Evolutionary conservation across 2,888 invertebrate species (phyloP), one percentile per base, ranked within the genome.

Genomic region (Cheilosia scutellata): DNA sequence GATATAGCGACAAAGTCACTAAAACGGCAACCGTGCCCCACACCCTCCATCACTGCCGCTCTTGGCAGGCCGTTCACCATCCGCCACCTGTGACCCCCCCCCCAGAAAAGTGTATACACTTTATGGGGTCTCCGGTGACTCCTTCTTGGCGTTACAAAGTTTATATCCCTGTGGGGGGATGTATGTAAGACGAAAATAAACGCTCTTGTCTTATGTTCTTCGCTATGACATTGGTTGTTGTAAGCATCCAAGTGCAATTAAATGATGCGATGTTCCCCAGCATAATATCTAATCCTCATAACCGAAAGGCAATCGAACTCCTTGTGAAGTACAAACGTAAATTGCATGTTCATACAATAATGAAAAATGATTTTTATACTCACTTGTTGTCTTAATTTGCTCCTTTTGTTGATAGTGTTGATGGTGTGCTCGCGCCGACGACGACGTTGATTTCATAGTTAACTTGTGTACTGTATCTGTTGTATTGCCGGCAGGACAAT

Each of bases 401-500:
- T 72, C 86, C 86, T 80, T 86, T 37, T 57, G 86, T 49, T 76
- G 80, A 57, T 57, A 57, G 55, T 80, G 62, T 33, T 80, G 80
- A 63, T 80, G 76, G 62, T 76, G 53, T 16, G 76, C 20, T 31
- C 75, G 75, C 4, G 89, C 88, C 78, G 84, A 87, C 33, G 37
- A 37, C 11, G 37, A 37, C 11, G 89, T 90, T 27, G 91, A 89
- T 37, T 71, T 86, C 37, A 76, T 79, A 55, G 92, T 90, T 86
- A 91, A 91, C 89, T 92, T 92, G 87, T 92, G 90, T 88, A 92
- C 89, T 91, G 93, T 90, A 89, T 92, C 93, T 58, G 95, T 95
- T 89, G 95, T 93, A 92, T 95, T 96, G 78, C 95, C 95, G 37
- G 95, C 95, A 40, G 96, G 96, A 88, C 95, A 95, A 87, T 95